These are phyloP conservation scores for Campoplex nolae DNA, from an alignment of 2,888 invertebrate species.

Conservation along the genomic window DNA sequence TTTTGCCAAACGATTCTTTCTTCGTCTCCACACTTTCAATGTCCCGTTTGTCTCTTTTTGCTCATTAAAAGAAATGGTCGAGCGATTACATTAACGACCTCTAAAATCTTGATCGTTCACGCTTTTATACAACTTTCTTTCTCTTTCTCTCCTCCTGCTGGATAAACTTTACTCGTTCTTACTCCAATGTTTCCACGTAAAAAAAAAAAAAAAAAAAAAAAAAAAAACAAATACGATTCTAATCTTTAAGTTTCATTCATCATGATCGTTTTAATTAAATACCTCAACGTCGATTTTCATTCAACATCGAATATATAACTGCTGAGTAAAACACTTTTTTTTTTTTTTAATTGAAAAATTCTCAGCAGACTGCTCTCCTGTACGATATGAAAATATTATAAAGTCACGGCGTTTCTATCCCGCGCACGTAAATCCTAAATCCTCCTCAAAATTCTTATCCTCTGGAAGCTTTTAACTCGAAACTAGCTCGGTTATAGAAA, in stretches of 20 bases:
- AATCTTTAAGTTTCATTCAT: background rate
- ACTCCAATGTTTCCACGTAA: background rate
- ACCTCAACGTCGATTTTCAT: background rate
- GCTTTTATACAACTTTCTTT: background rate
- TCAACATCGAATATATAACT: background rate
- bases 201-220: background rate
- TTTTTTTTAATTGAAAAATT: background rate
- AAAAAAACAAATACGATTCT: background rate
- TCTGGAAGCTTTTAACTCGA: conserved; percentile 3
- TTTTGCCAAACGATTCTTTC: conserved; percentile 21
- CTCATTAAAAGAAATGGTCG: conserved; percentile 48
- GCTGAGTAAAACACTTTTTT: background rate
- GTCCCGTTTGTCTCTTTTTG: conserved; percentile 14
- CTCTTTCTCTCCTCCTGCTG: background rate
- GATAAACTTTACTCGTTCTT: background rate
- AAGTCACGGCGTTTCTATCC: background rate
- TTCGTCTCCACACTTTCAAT: background rate
- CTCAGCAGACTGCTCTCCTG: background rate
- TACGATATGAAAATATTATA: background rate
- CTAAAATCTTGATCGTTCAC: conserved; percentile 12
- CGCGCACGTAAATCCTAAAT: conserved; percentile 1
- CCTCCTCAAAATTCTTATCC: background rate
- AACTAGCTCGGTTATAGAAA: conserved; percentile 7
- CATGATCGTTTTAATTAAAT: background rate
- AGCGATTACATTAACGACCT: conserved; percentile 44